phyloP scores from a whole-genome alignment of 2,113 vertebrate species.

The Daboia siamensis region DNA sequence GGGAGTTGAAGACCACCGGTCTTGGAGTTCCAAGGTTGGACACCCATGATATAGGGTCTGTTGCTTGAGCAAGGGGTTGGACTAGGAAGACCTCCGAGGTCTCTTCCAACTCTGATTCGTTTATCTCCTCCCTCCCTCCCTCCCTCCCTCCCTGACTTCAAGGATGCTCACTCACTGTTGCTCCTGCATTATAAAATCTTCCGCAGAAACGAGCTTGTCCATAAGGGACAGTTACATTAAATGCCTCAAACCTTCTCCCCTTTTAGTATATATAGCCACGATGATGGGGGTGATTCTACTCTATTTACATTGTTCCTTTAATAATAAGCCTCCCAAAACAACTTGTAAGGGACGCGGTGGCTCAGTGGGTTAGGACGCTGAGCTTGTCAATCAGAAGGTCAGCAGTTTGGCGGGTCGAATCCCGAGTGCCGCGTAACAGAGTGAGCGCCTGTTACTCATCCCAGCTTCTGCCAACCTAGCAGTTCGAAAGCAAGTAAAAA shows the following conservation, averaged over 20 bases:
- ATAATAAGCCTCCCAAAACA: not conserved
- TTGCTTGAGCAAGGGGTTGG: no score
- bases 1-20: not conserved
- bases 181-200: not conserved
- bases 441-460: no score
- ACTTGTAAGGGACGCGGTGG: no score
- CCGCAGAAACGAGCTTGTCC: not conserved
- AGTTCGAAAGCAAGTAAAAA: no score
- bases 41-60: not conserved
- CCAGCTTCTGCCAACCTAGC: no score
- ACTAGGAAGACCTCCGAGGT: not conserved
- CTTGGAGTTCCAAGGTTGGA: not conserved
- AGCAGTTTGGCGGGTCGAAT: no score
- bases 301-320: not conserved
- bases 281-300: not conserved
- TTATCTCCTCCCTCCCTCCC: not conserved
- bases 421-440: no score
- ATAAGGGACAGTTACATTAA: not conserved
- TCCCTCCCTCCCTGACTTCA: not conserved
- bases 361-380: no score
- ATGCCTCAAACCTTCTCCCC: not conserved
- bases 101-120: not conserved
- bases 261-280: not conserved
- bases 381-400: no score
- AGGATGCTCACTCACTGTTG: not conserved